phyloP scores from a whole-genome alignment of 1,140 invertebrate genomes.

The Lamellibrachia luymesi region DNA sequence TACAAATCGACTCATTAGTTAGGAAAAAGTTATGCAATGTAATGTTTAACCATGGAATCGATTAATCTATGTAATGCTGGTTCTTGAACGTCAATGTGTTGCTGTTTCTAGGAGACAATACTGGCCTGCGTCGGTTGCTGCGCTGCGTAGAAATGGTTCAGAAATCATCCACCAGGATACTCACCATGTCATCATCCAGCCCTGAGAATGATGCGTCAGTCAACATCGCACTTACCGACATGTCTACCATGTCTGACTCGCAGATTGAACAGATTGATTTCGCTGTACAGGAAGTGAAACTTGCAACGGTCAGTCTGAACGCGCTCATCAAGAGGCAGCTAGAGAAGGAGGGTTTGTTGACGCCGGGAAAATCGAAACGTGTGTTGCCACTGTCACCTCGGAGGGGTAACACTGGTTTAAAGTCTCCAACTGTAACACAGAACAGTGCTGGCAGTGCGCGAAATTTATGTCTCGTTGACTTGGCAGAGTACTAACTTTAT shows the following conservation, averaged over 20 bases:
- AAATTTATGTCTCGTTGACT: conserved; percentile 1
- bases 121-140: conserved; percentile 35
- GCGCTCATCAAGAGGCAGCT: conserved; percentile 32
- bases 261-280: conserved; percentile 41
- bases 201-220: neutral
- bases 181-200: conserved; percentile 17
- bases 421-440: neutral
- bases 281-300: conserved; percentile 36
- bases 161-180: conserved; percentile 34
- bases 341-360: conserved; percentile 8
- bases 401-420: neutral
- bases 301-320: conserved; percentile 31
- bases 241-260: conserved; percentile 37
- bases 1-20: too few species aligned
- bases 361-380: neutral
- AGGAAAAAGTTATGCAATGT: too few species aligned
- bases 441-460: neutral
- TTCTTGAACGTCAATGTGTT: neutral
- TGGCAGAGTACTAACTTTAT: neutral
- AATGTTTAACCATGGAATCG: too few species aligned
- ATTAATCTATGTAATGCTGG: too few species aligned
- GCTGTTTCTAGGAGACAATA: conserved; percentile 32
- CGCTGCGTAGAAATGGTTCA: conserved; percentile 42
- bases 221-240: conserved; percentile 27
- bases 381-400: neutral